phyloP scores from a whole-genome alignment of 1,140 invertebrate genomes.

The Teleogryllus occipitalis region DNA sequence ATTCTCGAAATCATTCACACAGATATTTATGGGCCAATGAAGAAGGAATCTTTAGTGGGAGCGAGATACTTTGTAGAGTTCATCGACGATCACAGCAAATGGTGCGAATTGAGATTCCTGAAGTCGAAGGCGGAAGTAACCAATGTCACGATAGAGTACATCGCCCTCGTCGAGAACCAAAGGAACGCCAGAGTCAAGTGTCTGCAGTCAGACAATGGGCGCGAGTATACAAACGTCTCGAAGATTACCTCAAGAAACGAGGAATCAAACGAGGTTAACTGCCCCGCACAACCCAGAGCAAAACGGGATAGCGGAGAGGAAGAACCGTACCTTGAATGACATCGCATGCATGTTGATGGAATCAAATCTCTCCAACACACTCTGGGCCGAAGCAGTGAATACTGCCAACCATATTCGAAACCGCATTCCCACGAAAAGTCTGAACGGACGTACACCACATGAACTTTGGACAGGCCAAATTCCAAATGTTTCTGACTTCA shows the following conservation, averaged over 20 bases:
- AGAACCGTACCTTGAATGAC: slow-evolving; percentile 33
- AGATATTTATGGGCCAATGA: no score
- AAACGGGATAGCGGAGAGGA: slow-evolving; percentile 34
- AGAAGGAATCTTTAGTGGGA: no score
- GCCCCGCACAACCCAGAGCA: slow-evolving; percentile 31
- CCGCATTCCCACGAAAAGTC: slow-evolving; percentile 25
- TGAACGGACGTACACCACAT: slow-evolving; percentile 26
- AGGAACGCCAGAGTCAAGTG: no score
- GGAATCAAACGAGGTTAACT: slow-evolving; percentile 3
- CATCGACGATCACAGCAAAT: no score
- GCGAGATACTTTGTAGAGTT: no score
- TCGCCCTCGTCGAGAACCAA: no score
- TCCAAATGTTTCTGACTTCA: slow-evolving; percentile 27
- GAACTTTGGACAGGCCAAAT: slow-evolving; percentile 29
- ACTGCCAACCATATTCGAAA: slow-evolving; percentile 31
- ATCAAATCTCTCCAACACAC: slow-evolving; percentile 26
- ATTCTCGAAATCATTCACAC: no score
- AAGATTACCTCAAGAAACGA: not conserved
- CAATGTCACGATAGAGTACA: no score
- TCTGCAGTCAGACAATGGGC: no score
- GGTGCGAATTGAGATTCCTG: no score
- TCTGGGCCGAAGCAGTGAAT: slow-evolving; percentile 32
- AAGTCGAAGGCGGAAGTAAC: no score
- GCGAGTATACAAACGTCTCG: no score
- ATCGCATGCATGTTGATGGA: slow-evolving; percentile 30